phyloP scores from a whole-genome alignment of 2,888 invertebrate species.

The Eudemis profundana region DNA sequence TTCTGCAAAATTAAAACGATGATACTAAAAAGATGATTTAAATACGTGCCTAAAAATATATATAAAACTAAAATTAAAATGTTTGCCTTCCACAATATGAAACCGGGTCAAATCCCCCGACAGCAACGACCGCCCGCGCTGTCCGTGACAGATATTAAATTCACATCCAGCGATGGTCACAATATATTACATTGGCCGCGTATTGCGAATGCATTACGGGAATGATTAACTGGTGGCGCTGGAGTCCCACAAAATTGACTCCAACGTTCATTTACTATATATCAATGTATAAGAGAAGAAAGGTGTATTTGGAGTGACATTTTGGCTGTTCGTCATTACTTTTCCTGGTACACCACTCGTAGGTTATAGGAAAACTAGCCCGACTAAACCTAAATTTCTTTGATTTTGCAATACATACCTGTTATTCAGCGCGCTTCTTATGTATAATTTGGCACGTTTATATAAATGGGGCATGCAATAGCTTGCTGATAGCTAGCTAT shows the following conservation, averaged over 20 bases:
- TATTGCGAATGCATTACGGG: constrained; percentile 47
- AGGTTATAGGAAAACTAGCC: no score
- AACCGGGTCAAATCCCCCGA: constrained; percentile 52
- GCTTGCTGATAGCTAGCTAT: no score
- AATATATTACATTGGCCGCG: constrained; percentile 61
- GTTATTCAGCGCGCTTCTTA: no score
- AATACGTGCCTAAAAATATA: neutral
- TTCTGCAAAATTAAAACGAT: no score
- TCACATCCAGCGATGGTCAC: constrained; percentile 74
- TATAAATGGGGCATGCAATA: no score
- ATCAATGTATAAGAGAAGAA: no score
- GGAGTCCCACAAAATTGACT: constrained; percentile 19
- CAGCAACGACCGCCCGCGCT: constrained; percentile 56
- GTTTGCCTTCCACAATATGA: no score
- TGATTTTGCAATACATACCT: no score
- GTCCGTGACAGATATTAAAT: constrained; percentile 82
- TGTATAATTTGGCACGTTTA: no score
- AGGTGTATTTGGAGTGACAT: neutral
- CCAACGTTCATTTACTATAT: constrained; percentile 14
- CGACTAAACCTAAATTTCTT: no score
- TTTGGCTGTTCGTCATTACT: neutral
- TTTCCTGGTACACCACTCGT: no score
- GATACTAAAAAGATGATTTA: no score
- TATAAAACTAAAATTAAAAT: neutral
- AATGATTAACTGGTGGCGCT: constrained; percentile 40